phyloP scores from a whole-genome alignment of 2,888 invertebrate species.

The Drepana falcataria region DNA sequence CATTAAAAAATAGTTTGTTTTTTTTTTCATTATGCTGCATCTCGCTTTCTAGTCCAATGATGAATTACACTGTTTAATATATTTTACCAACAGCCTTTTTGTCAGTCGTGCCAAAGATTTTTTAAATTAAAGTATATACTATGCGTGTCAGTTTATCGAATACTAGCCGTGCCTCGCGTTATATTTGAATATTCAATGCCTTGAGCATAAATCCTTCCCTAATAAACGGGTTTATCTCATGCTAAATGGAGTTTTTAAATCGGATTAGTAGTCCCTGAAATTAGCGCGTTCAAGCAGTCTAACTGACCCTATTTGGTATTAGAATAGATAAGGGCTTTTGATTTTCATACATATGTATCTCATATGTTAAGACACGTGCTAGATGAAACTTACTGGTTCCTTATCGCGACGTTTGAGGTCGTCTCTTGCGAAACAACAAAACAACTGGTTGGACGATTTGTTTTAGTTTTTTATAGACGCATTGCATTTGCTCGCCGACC shows the following conservation, averaged over 20 bases:
- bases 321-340: too few relatives aligned
- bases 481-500: conserved; percentile 27
- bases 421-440: conserved; percentile 67
- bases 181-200: too few relatives aligned
- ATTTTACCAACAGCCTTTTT: conserved; percentile 18
- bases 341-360: too few relatives aligned
- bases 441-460: conserved; percentile 67
- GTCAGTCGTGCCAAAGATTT: background rate
- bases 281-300: too few relatives aligned
- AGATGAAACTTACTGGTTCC: conserved; percentile 48
- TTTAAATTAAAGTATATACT: too few relatives aligned
- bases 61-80: conserved; percentile 31
- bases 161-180: too few relatives aligned
- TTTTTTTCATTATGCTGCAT: conserved; percentile 30
- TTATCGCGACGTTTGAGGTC: conserved; percentile 57
- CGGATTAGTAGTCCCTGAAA: too few relatives aligned
- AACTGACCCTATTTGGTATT: too few relatives aligned
- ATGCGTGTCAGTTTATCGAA: too few relatives aligned
- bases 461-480: conserved; percentile 54
- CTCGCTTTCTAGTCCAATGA: conserved; percentile 55
- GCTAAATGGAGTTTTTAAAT: too few relatives aligned
- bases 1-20: conserved; percentile 47
- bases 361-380: conserved; percentile 36
- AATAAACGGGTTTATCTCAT: too few relatives aligned
- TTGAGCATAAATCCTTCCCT: too few relatives aligned